Base-by-base conservation (phyloP, 1,140 invertebrate species). In the Cotesia glomerata region DNA sequence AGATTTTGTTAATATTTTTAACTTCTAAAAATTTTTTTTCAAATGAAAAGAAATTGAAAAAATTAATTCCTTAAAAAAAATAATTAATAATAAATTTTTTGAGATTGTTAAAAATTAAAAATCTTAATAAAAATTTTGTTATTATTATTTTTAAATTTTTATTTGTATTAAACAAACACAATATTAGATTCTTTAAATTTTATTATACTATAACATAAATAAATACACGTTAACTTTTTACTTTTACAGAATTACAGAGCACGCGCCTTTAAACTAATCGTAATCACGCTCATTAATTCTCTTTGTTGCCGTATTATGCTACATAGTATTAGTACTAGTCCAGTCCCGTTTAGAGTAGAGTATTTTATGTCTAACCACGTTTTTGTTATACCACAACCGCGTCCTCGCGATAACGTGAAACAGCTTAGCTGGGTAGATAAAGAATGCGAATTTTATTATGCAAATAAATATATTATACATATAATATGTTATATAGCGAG, bases 251-350 rank as follows among this genome's bases (percentile, higher is more conserved):
- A 36, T 52, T 39, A 16, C 54, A 5, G 45, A 66, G 67, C 52
- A 69, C 54, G 58, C 67, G 54, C 52, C 58, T 35, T 34, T 35
- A 13, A 26, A 77, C 76, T 76, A 71, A 70, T 75, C 74, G 74
- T 81, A 83, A 84, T 85, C 79, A 80, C 76, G 70, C 76, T 79
- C 78, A 75, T 85, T 83, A 80, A 83, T 80, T 79, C 79, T 81
- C 78, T 80, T 76, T 76, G 77, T 49, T 49, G 45, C 52, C 49
- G 65, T 11, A n/a, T 34, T 26, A 35, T 13, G 0, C 58, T 26
- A 36, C 32, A 61, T 35, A 16, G 54, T 16, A 16, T 26, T 8
- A 7, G 13, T 13, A 45, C 14, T 45, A 35, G 45, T 35, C 26
- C 26, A 26, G 26, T 26, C 26, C 26, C 26, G 26, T 26, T 26